Evolutionary conservation across 2,113 vertebrate species (phyloP).

Genomic region (Hepsetus odoe): DNA sequence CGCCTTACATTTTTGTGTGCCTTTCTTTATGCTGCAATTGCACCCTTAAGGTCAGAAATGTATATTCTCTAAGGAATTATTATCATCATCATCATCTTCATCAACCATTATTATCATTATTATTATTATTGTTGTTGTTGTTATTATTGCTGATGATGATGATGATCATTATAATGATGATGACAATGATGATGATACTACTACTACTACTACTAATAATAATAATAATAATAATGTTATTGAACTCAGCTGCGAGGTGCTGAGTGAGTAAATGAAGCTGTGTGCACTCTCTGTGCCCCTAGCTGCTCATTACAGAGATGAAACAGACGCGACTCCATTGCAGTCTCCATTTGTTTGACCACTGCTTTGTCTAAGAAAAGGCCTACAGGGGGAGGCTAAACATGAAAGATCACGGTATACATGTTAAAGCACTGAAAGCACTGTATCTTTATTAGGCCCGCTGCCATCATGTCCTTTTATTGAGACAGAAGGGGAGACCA

Average conservation of each 20-base stretch:
- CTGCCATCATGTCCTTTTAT: not conserved
- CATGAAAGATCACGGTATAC: constrained; percentile 7
- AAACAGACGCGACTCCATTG: constrained; percentile 1
- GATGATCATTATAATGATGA: too few species aligned
- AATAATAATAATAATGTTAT: not conserved
- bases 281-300: not conserved
- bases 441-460: not conserved
- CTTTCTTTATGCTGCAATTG: too few species aligned
- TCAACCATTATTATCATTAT: too few species aligned
- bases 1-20: too few species aligned
- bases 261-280: constrained; percentile 8
- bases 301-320: constrained; percentile 28
- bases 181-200: not conserved
- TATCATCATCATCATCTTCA: too few species aligned
- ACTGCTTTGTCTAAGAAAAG: not conserved
- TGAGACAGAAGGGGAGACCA: not conserved
- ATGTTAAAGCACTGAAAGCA: not conserved
- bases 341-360: constrained; percentile 24
- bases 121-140: too few species aligned
- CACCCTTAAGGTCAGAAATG: too few species aligned
- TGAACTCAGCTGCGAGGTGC: not conserved
- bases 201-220: too few species aligned
- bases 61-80: too few species aligned
- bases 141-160: too few species aligned
- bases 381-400: not conserved